Base-by-base conservation (phyloP, 37 sponge, comb jelly and placozoan species). In the Corticium candelabrum region DNA sequence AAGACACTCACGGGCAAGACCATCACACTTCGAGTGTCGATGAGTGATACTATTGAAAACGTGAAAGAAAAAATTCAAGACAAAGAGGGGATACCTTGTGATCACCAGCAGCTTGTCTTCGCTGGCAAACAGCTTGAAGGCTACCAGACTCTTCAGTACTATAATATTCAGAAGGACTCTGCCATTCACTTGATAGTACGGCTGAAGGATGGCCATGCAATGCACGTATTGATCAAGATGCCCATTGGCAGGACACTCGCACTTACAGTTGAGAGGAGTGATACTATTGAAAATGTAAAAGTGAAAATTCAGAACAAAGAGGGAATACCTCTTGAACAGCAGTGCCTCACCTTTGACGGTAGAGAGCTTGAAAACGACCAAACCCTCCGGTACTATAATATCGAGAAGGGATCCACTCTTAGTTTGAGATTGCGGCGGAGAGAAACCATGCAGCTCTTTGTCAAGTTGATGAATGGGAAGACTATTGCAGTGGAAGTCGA, bases 41-140 rank as follows among this genome's bases (percentile, higher is more conserved):
- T 41, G n/a, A 21, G 35, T n/a, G 81, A 80, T 15, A 67, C 81
- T 3, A 4, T 69, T 2, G n/a, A 1, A 2, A 4, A 2, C 3
- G 76, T 76, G 27, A 76, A 76, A 32, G 2, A 7, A 27, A 37
- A 76, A 38, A 76, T 76, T 37, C 68, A 50, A 1, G 39, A 43
- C 68, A 82, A 57, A 70, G 77, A 82, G 69, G 77, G 76, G 27
- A 76, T 82, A 40, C 83, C 83, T 32, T 69, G 77, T 27, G 83
- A 75, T 1, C 77, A 76, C 39, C 83, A 82, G 39, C 67, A 77
- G 0, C 83, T 82, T 1, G 67, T 82, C 69, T 75, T 76, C 41
- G 76, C 76, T 38, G 39, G 76, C 11, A 1, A 38, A 43, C 2
- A 37, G 2, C 76, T 76, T 3, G 76, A 76, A 43, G 76, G 41